These are phyloP conservation scores for Remorina albescens DNA, from an alignment of 2,797 vertebrate genomes.

Conservation along the genomic window DNA sequence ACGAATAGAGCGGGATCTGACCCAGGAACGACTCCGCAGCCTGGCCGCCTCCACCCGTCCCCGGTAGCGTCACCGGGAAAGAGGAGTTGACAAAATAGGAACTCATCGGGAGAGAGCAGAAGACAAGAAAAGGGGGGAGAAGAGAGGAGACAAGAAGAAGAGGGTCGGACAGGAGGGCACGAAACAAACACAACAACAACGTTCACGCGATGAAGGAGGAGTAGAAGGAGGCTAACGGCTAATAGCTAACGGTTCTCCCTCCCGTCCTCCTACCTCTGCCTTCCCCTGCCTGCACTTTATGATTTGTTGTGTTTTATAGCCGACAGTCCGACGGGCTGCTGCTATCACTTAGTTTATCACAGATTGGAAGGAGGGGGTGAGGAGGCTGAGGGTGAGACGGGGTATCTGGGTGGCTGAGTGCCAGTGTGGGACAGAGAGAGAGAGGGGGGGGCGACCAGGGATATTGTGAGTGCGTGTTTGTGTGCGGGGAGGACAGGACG, in stretches of 20 bases:
- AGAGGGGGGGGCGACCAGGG: slow-evolving; percentile 2
- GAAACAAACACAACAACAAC: slow-evolving; percentile 75
- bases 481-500: slow-evolving; percentile 79
- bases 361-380: slow-evolving; percentile 93
- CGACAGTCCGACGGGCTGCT: slow-evolving; percentile 92
- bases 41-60: slow-evolving; percentile 87
- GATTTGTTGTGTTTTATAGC: slow-evolving; percentile 99
- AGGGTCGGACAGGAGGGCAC: slow-evolving; percentile 67
- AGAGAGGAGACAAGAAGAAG: slow-evolving; percentile 31
- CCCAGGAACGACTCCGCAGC: slow-evolving; percentile 91
- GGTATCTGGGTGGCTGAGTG: slow-evolving; percentile 60
- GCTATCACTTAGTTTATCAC: slow-evolving; percentile 98
- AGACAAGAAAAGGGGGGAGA: slow-evolving; percentile 50
- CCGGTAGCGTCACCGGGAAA: slow-evolving; percentile 96
- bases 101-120: slow-evolving; percentile 93
- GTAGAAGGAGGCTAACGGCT: slow-evolving; percentile 73
- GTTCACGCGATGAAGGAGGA: slow-evolving; percentile 64
- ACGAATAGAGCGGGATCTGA: slow-evolving; percentile 96
- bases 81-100: slow-evolving; percentile 99
- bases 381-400: slow-evolving; percentile 53
- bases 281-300: slow-evolving; percentile 89
- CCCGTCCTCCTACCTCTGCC: slow-evolving; percentile 87
- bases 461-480: slow-evolving; percentile 27
- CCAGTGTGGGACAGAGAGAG: slow-evolving; percentile 59
- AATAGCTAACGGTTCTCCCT: slow-evolving; percentile 76